Base-by-base conservation (phyloP, 2,888 invertebrate species). In the Galerucella calmariensis region DNA sequence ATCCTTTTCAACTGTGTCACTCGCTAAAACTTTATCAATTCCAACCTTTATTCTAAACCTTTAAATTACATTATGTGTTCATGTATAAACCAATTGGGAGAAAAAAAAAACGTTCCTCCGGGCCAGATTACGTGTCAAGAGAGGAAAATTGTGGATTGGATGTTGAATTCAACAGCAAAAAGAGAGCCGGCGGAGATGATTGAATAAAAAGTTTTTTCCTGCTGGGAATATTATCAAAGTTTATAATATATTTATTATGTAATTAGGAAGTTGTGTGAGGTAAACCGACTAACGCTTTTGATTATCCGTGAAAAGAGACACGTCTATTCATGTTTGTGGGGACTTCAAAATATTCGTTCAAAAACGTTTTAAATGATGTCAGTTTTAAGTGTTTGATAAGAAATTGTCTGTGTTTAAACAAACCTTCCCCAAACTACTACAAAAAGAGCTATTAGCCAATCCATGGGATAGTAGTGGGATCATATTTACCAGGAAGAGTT, bases 91-190 rank as follows among this genome's bases (percentile, higher is more conserved):
- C 35, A 41, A 35, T 41, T 41, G 62, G n/a, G 41, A 41, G 14
- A 61, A 41, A 62, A 62, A 62, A 62, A 62, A 62, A 62, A 62
- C 62, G 62, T 62, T 62, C 62, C 62, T 62, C 11, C 35, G 41
- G 62, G 62, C n/a, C 35, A 62, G 62, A 62, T 62, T 41, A 62
- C 5, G 16, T 62, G 41, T 62, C 62, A 16, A 62, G 62, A 62
- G 61, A 59, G 59, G 59, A 12, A 59, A 59, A 59, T 51, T 59
- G 59, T 61, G 35, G 61, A 62, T 62, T 62, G 62, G 41, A 58
- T 58, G 58, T 58, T 58, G 58, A 62, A 41, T 62, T 62, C 10
- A 62, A 11, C 35, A 35, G 62, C 35, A 41, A 41, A 62, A 20
- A 56, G 56, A 56, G 56, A 56, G 8, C 41, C 62, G 16, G n/a